These are phyloP conservation scores for Petrocephalus zakoni DNA, from an alignment of 2,113 vertebrate species.

Conservation along the genomic window DNA sequence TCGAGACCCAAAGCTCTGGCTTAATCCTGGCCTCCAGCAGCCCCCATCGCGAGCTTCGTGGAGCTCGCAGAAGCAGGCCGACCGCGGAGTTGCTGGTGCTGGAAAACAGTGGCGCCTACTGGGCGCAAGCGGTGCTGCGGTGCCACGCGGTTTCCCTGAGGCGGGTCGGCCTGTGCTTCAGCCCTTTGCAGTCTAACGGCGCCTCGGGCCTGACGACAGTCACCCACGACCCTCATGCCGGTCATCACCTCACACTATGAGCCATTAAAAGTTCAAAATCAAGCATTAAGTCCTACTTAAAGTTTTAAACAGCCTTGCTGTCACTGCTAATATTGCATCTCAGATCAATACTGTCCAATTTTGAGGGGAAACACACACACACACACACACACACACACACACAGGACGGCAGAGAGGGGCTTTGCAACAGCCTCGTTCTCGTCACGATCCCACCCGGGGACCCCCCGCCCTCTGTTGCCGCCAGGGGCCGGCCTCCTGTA, in stretches of 20 bases:
- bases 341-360: not conserved
- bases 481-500: not conserved
- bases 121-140: not conserved
- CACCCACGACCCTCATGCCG: too few species aligned
- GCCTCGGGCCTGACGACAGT: too few species aligned
- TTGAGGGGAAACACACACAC: not conserved
- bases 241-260: not conserved
- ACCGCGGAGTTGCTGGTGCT: not conserved
- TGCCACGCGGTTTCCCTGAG: not conserved
- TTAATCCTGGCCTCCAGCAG: not conserved
- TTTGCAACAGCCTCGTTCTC: not conserved
- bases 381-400: not conserved
- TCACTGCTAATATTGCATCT: not conserved
- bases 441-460: not conserved
- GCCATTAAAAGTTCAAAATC: not conserved
- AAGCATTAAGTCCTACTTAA: not conserved
- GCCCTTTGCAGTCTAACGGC: not conserved
- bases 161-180: not conserved
- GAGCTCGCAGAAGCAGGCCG: not conserved
- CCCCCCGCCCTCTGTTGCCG: not conserved
- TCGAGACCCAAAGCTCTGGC: not conserved
- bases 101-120: not conserved
- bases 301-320: not conserved
- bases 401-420: not conserved
- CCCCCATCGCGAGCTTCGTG: not conserved